Evolutionary conservation across 2,113 vertebrate species (phyloP).

Genomic region (Gavia stellata): DNA sequence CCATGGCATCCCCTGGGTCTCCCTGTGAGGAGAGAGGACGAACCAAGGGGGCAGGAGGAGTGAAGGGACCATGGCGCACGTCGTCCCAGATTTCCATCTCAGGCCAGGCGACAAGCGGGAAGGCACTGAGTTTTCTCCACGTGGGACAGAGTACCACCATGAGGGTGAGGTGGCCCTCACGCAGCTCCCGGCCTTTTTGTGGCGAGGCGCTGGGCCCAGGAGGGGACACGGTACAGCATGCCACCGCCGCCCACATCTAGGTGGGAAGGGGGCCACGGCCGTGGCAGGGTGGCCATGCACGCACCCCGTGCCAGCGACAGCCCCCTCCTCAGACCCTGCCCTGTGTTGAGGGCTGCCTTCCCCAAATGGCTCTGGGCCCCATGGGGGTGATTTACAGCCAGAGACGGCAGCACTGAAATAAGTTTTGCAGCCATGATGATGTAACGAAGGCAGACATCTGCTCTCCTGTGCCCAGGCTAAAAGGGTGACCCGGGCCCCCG

Average conservation of each 20-base stretch:
- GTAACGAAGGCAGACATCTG: neutral
- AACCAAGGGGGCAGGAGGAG: neutral
- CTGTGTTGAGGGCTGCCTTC: neutral
- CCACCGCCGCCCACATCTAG: neutral
- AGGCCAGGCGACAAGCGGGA: neutral
- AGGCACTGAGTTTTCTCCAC: neutral
- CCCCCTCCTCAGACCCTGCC: neutral
- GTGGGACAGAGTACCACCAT: neutral
- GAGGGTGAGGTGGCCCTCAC: no score
- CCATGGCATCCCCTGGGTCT: no score
- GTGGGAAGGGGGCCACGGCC: neutral
- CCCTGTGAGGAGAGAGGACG: fast-evolving
- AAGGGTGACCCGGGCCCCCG: neutral
- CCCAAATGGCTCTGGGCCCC: neutral
- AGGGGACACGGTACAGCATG: neutral
- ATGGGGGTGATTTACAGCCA: neutral
- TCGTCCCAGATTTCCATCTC: neutral
- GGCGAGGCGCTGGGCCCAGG: neutral
- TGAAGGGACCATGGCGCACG: fast-evolving
- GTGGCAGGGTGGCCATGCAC: no score
- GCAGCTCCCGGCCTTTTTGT: fast-evolving
- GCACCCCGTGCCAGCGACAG: neutral
- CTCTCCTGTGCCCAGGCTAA: neutral
- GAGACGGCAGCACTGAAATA: neutral
- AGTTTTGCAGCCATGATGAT: neutral